Percentiles rank a stretch among this genome's conserved stretches.
These are phyloP conservation scores for Dicyrtomina minuta DNA, from an alignment of 2,888 invertebrate species.

Conservation along the genomic window DNA sequence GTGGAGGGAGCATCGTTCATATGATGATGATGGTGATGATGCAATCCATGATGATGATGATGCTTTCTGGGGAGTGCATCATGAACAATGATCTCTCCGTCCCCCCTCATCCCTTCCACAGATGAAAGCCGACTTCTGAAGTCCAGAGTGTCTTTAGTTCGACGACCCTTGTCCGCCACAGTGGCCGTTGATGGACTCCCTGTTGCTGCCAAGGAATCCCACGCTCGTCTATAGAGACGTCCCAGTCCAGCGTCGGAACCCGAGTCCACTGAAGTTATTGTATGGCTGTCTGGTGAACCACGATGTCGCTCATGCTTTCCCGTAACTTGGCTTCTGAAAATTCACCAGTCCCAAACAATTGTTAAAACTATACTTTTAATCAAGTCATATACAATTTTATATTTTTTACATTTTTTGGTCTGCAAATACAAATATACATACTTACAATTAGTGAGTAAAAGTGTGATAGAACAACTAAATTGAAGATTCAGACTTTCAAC, in stretches of 20 bases:
- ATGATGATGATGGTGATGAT: conserved; percentile 63
- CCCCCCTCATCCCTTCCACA: conserved; percentile 56
- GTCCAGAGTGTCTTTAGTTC: conserved; percentile 68
- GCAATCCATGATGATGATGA: conserved; percentile 73
- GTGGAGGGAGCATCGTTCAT: conserved; percentile 54
- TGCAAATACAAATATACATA: too few species aligned
- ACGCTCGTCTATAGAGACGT: conserved; percentile 83
- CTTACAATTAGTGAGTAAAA: too few species aligned
- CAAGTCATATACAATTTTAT: too few species aligned
- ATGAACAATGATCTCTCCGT: conserved; percentile 56
- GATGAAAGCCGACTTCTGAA: conserved; percentile 54
- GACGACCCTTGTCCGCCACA: conserved; percentile 45
- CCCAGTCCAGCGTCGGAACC: conserved; percentile 79
- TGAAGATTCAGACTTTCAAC: too few species aligned
- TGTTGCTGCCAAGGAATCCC: conserved; percentile 82
- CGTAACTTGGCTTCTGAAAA: conserved; percentile 64
- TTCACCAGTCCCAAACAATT: background rate
- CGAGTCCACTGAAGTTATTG: conserved; percentile 85
- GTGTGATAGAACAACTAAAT: too few species aligned
- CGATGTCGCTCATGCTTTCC: conserved; percentile 86
- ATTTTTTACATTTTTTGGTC: conserved; percentile 1
- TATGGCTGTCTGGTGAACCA: conserved; percentile 86
- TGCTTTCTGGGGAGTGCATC: conserved; percentile 62
- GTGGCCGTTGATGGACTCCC: conserved; percentile 51
- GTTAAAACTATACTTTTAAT: background rate